Evolutionary conservation across 1,140 invertebrate genomes (phyloP).

Genomic region (Macrocentrus cingulum): DNA sequence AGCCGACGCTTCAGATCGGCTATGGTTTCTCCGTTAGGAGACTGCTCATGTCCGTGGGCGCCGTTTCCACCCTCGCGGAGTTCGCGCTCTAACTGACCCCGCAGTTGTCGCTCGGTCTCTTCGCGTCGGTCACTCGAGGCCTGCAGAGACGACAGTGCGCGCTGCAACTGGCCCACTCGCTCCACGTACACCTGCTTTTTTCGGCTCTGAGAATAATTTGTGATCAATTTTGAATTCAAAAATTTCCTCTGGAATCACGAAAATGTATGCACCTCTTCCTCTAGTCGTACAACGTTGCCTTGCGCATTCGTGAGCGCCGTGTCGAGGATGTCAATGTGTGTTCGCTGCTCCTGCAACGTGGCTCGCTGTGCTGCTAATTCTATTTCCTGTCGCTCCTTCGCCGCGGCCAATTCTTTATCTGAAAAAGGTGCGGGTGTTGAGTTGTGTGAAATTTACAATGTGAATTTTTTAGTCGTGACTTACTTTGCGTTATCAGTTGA

Average conservation of each 20-base stretch:
- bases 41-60: constrained; percentile 41
- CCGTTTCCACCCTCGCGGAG: constrained; percentile 67
- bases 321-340: constrained; percentile 91
- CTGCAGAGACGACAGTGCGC: constrained; percentile 80
- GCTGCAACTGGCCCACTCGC: constrained; percentile 79
- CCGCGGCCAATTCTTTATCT: constrained; percentile 86
- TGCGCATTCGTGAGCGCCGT: constrained; percentile 89
- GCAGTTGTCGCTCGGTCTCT: constrained; percentile 78
- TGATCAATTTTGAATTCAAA: background rate
- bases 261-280: constrained; percentile 73
- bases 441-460: background rate
- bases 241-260: background rate
- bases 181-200: constrained; percentile 86
- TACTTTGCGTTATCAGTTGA: constrained; percentile 86
- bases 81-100: constrained; percentile 79
- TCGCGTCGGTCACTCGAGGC: constrained; percentile 81
- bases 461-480: constrained; percentile 29
- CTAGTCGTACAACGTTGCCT: constrained; percentile 81
- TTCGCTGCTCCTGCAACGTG: constrained; percentile 86
- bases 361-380: constrained; percentile 85
- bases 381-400: constrained; percentile 88
- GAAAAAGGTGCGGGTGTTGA: constrained; percentile 30
- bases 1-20: constrained; percentile 69
- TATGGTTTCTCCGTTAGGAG: constrained; percentile 60
- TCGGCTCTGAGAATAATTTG: constrained; percentile 62